Evolutionary conservation across 35 echinoderm and acorn worm genomes (phyloP).

Genomic region (Apostichopus japonicus): DNA sequence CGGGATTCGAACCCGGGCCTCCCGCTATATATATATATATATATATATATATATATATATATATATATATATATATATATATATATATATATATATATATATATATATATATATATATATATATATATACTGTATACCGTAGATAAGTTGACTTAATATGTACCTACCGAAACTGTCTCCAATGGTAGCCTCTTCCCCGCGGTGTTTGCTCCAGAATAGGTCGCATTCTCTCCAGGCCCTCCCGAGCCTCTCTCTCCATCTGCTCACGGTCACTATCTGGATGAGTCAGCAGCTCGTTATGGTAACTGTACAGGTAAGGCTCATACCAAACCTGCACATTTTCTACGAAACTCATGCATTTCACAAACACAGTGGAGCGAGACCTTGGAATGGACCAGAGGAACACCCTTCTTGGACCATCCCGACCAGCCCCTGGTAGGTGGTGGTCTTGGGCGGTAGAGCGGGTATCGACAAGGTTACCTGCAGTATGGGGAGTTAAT

Average conservation of each 20-base stretch:
- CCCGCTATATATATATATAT: too few relatives aligned
- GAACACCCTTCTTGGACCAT: slow-evolving; percentile 35
- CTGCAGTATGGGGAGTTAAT: too few relatives aligned
- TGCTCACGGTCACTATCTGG: slow-evolving; percentile 6
- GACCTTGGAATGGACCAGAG: slow-evolving; percentile 56
- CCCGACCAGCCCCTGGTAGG: too few relatives aligned
- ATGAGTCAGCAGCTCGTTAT: slow-evolving; percentile 43
- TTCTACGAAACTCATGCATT: slow-evolving; percentile 56
- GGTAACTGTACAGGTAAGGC: slow-evolving; percentile 57
- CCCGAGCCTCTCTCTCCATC: slow-evolving; percentile 43
- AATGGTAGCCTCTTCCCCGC: slow-evolving; percentile 38
- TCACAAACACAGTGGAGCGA: slow-evolving; percentile 52
- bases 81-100: too few relatives aligned
- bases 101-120: too few relatives aligned
- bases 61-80: too few relatives aligned
- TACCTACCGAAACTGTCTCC: slow-evolving; percentile 55
- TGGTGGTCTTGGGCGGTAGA: too few relatives aligned
- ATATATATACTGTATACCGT: too few relatives aligned
- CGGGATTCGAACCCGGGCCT: too few relatives aligned
- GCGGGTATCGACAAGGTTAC: not conserved
- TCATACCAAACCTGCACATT: slow-evolving; percentile 62
- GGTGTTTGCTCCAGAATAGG: slow-evolving; percentile 34
- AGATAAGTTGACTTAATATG: too few relatives aligned
- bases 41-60: too few relatives aligned
- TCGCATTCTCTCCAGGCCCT: slow-evolving; percentile 44